Evolutionary conservation across 2,888 invertebrate genomes (phyloP), one percentile per base, ranked within the genome.

Genomic region (Caenorhabditis afra): DNA sequence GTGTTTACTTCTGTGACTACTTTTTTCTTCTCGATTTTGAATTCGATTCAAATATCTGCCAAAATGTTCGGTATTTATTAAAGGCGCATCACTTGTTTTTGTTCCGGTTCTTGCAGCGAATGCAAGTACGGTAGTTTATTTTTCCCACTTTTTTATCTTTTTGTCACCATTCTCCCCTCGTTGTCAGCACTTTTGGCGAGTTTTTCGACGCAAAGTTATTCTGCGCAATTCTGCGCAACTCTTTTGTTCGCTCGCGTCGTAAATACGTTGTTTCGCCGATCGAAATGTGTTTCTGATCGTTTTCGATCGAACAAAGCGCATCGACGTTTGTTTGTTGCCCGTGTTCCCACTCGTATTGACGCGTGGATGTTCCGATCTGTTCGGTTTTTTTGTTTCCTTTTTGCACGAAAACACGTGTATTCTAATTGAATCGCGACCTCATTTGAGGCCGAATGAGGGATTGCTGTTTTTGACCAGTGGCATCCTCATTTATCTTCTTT

Each of bases 381-480:
- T 22, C 20, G 20, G 45, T 12, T 61, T 18, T 22, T 22, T 29
- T 49, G 61, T 5, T 37, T 22, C 41, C 16, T 22, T 64, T 45
- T 45, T 45, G 29, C n/a, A 23, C 18, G 18, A 35, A 8, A 23
- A 62, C n/a, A n/a, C 37, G 53, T 44, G 39, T 41, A 22, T 50
- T 49, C 65, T 65, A 65, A 65, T 65, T 65, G 53, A 23, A 53
- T 35, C 11, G 29, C 67, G 67, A 67, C 67, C 58, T 67, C 39
- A 20, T 37, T 68, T n/a, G 7, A 29, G 20, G 11, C 20, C 22
- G 22, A 11, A 14, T 59, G 44, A 59, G 52, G 50, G 52, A 59
- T 68, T 37, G 16, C 23, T 20, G 8, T 52, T 50, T 29, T 14
- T 39, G 14, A 23, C 29, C 49, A 8, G 47, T 29, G 41, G 11